A percentile compares a stretch with the other conserved stretches of the same genome.
These are phyloP conservation scores for Coluber constrictor DNA, from an alignment of 2,797 vertebrate genomes.

Conservation along the genomic window DNA sequence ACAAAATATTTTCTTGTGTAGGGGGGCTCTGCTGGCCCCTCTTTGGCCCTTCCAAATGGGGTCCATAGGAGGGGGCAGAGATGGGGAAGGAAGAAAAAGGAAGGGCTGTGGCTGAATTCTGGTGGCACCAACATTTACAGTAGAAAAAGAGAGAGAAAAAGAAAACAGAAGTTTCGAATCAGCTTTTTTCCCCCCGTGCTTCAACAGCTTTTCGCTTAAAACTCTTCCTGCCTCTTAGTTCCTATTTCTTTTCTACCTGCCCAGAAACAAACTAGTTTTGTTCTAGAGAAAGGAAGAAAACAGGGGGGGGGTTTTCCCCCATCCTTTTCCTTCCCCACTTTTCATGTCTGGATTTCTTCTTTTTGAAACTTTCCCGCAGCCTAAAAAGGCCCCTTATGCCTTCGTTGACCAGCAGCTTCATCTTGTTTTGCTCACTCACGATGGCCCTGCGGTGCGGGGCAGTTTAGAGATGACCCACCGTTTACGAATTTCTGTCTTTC, in stretches of 20 bases:
- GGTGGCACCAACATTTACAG: background rate
- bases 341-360: background rate
- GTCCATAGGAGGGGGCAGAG: background rate
- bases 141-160: background rate
- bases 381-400: accelerated
- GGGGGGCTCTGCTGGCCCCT: background rate
- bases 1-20: background rate
- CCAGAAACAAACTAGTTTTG: background rate
- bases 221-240: background rate
- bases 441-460: background rate
- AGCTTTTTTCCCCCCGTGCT: background rate
- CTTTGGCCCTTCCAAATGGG: background rate
- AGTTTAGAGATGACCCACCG: background rate
- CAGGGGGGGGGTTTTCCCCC: accelerated
- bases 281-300: background rate
- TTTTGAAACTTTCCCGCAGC: background rate
- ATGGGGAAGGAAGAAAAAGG: background rate
- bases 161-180: background rate
- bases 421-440: background rate
- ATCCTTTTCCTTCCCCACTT: background rate
- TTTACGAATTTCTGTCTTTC: too few relatives aligned
- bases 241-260: background rate
- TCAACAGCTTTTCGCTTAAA: background rate
- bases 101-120: background rate
- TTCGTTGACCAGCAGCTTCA: background rate